phyloP scores from a whole-genome alignment of 2,113 vertebrate genomes.

The Turnix velox region DNA sequence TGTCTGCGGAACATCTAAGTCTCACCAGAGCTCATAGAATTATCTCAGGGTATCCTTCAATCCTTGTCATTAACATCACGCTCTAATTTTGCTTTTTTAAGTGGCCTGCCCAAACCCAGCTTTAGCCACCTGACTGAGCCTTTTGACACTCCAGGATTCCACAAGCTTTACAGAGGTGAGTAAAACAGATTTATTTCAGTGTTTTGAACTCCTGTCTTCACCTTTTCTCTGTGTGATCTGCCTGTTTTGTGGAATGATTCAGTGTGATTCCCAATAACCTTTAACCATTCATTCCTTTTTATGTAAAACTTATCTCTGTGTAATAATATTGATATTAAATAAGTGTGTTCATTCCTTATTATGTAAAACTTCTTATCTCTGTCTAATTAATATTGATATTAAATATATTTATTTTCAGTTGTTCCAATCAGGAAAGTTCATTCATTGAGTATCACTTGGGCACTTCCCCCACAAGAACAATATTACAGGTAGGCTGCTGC shows the following conservation, averaged over 20 bases:
- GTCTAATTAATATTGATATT: neutral
- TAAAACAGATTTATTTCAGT: neutral
- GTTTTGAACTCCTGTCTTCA: neutral
- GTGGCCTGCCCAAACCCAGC: constrained; percentile 80
- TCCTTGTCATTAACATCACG: neutral
- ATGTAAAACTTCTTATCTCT: neutral
- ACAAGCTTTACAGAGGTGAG: constrained; percentile 92
- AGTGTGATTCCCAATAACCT: neutral
- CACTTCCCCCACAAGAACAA: constrained; percentile 87
- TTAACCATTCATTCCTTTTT: neutral
- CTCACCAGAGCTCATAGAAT: neutral
- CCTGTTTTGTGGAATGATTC: neutral
- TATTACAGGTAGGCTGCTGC: constrained; percentile 84
- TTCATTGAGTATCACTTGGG: constrained; percentile 92
- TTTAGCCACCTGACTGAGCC: constrained; percentile 88
- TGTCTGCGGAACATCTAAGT: neutral
- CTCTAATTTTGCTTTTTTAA: constrained; percentile 69
- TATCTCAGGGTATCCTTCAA: neutral
- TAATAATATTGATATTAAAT: neutral
- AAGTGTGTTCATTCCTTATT: too few relatives aligned
- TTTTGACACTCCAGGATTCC: constrained; percentile 90
- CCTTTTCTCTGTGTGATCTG: neutral
- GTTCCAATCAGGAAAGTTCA: constrained; percentile 94
- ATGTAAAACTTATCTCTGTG: neutral
- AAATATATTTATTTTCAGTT: constrained; percentile 73